Evolutionary conservation across 2,888 invertebrate species (phyloP), one percentile per base, ranked within the genome.

Genomic region (Stenurella melanura): DNA sequence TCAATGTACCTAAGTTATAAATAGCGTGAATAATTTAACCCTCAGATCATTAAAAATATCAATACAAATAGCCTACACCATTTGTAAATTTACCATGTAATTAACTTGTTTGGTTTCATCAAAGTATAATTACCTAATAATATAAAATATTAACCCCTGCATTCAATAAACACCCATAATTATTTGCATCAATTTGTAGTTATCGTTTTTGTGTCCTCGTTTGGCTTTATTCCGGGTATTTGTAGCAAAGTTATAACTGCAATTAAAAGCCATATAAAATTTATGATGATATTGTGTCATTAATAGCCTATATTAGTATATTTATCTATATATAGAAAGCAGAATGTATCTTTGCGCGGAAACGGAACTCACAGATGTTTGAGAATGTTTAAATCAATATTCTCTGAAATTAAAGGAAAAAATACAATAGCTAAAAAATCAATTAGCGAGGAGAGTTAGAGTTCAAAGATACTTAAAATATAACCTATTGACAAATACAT

Each of bases 101-200:
- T 63, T 34, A 10, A 30, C 18, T 34, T 57, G 30, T 21, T 34
- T 12, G 42, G 12, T 42, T 42, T 12, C 42, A 15, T 1, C 15
- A 42, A 3, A 15, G n/a, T 50, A n/a, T 50, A 50, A n/a, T 50
- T 5, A 50, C 1, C 50, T n/a, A 50, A 50, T 50, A 50, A 2
- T 50, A 50, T 50, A n/a, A 50, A 50, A 6, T 50, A 1, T 38
- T 17, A 64, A 10, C 18, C 42, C 38, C 30, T 34, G 34, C 17
- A 18, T 64, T 64, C 34, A 34, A 42, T 42, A 38, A 19, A 18
- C 18, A 19, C 64, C n/a, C 7, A 15, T 50, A 63, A 30, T 10
- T 64, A 64, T 64, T 42, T 64, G 34, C 34, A 34, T 42, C 64
- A 11, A 64, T 64, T 64, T 64, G 42, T 64, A 18, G 38, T 64